A percentile compares a stretch with the other conserved stretches of the same genome.
These are phyloP conservation scores for Mycogona germanica DNA, from an alignment of 2,888 invertebrate genomes.

Conservation along the genomic window DNA sequence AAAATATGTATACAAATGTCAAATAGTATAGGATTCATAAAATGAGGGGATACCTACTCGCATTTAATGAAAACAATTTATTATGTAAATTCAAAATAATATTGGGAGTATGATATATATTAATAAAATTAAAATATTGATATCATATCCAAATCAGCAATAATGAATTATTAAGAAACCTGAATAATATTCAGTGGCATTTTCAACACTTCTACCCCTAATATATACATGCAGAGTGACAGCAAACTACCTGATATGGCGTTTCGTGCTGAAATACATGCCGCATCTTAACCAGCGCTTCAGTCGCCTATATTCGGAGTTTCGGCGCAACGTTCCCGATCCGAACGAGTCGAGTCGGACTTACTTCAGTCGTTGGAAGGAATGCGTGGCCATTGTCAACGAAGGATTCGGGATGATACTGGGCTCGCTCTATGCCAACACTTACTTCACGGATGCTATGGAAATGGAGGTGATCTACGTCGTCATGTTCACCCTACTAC, in stretches of 20 bases:
- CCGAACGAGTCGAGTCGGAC: constrained; percentile 16
- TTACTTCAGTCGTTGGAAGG: constrained; percentile 26
- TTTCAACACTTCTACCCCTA: too few relatives aligned
- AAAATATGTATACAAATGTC: too few relatives aligned
- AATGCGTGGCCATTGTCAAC: constrained; percentile 25
- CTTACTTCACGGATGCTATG: neutral
- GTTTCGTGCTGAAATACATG: constrained; percentile 35
- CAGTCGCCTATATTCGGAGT: constrained; percentile 27
- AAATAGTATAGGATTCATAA: too few relatives aligned
- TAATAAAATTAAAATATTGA: neutral
- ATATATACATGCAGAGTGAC: constrained; percentile 34
- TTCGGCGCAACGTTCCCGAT: constrained; percentile 28
- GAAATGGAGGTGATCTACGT: constrained; percentile 15
- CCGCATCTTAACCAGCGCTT: constrained; percentile 34
- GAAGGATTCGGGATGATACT: constrained; percentile 26
- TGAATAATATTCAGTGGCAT: too few relatives aligned
- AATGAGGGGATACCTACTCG: too few relatives aligned
- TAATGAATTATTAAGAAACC: neutral
- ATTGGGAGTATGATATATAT: neutral
- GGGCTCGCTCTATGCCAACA: constrained; percentile 23
- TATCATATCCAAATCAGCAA: neutral
- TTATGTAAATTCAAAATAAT: neutral
- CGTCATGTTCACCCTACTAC: too few relatives aligned
- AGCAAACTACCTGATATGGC: constrained; percentile 39
- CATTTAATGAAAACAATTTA: neutral